Evolutionary conservation across 1,140 invertebrate species (phyloP).

Genomic region (Kradibia gibbosae): DNA sequence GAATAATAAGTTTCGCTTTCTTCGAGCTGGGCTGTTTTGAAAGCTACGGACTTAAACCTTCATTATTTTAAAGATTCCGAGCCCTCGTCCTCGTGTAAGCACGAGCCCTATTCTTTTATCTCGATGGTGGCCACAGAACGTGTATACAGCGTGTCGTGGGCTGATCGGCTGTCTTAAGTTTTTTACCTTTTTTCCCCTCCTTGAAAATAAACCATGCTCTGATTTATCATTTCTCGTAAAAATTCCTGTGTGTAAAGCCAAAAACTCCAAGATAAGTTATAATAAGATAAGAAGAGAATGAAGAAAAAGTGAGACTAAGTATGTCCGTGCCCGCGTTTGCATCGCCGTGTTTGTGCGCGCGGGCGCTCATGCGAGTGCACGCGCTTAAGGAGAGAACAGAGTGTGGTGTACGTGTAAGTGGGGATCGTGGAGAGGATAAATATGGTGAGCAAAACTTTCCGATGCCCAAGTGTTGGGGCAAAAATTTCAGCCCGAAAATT

Average conservation of each 20-base stretch:
- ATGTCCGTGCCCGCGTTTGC: too few species aligned
- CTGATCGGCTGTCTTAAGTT: slow-evolving; percentile 33
- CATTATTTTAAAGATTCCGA: not conserved
- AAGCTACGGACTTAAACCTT: not conserved
- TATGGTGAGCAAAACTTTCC: not conserved
- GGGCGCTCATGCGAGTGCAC: not conserved
- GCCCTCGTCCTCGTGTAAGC: not conserved
- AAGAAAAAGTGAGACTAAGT: too few species aligned
- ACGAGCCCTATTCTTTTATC: not conserved
- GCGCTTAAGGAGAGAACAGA: not conserved
- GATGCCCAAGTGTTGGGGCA: too few species aligned
- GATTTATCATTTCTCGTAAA: slow-evolving; percentile 46
- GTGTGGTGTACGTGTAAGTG: not conserved
- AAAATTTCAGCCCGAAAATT: too few species aligned
- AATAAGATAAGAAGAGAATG: not conserved
- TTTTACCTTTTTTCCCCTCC: slow-evolving; percentile 17
- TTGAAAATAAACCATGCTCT: slow-evolving; percentile 32
- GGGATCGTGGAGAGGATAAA: slow-evolving; percentile 7
- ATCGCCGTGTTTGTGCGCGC: not conserved
- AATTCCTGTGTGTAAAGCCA: slow-evolving; percentile 4
- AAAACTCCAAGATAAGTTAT: slow-evolving; percentile 22
- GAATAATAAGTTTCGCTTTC: slow-evolving; percentile 1
- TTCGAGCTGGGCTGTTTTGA: not conserved
- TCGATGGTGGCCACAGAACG: not conserved
- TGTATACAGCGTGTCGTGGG: not conserved